A percentile compares a stretch with the other conserved stretches of the same genome.
Conservation (phyloP, 2,797 vertebrate species). For the Okamejei kenojei region DNA sequence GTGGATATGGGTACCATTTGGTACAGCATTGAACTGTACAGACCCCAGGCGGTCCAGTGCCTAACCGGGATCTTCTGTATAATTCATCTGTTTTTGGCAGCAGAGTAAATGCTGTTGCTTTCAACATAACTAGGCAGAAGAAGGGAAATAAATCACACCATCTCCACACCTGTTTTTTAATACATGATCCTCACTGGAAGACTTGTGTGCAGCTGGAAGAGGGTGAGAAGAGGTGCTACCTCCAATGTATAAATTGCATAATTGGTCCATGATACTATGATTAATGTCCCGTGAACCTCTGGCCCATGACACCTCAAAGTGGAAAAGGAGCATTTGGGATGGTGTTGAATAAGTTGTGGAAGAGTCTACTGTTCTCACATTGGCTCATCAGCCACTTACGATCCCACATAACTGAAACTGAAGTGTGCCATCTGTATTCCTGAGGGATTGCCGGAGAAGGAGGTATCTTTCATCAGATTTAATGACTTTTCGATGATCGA, state of each 20-base stretch:
- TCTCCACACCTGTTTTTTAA: background rate
- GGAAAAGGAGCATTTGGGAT: too few species aligned
- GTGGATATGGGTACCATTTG: background rate
- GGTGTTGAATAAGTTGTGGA: too few species aligned
- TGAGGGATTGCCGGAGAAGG: too few species aligned
- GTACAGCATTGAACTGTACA: background rate
- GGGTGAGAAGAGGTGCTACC: background rate
- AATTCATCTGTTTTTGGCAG: background rate
- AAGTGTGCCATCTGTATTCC: too few species aligned
- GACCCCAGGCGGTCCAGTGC: background rate
- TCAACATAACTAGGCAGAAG: background rate
- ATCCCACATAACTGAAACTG: too few species aligned
- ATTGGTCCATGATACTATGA: background rate
- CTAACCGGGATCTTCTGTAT: background rate
- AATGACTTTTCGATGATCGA: background rate
- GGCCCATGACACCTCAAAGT: too few species aligned
- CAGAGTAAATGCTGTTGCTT: background rate
- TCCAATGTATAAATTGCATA: background rate
- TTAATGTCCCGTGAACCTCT: too few species aligned
- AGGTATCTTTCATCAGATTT: background rate
- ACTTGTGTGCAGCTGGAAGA: too few species aligned
- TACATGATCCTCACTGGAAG: background rate
- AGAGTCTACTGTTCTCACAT: too few species aligned
- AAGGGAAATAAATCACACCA: background rate
- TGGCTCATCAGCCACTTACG: too few species aligned